Evolutionary conservation across 2,113 vertebrate genomes (phyloP).

Genomic region (Telmatochromis brichardi): DNA sequence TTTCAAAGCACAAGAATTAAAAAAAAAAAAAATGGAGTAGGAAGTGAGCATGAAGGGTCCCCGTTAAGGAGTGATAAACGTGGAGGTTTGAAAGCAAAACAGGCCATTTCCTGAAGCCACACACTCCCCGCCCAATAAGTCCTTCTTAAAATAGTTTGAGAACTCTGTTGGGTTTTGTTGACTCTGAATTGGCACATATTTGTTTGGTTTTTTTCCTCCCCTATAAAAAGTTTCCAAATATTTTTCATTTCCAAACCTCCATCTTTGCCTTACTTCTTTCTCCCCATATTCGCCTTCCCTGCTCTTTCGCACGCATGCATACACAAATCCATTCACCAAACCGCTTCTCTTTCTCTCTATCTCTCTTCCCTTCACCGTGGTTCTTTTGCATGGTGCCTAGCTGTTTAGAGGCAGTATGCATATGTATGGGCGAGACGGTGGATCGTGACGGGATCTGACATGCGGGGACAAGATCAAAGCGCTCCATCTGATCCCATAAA

Average conservation of each 20-base stretch:
- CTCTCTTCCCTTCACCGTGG: slow-evolving; percentile 14
- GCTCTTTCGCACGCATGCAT: not conserved
- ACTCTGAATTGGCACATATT: not conserved
- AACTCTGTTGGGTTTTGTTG: not conserved
- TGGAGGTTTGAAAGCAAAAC: not conserved
- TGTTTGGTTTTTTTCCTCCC: not conserved
- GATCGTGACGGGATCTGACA: slow-evolving; percentile 69
- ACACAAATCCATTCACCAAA: not conserved
- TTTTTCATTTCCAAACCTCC: not conserved
- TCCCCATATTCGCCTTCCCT: not conserved
- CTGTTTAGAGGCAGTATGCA: slow-evolving; percentile 66
- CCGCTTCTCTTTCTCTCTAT: not conserved
- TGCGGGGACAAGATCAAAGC: slow-evolving; percentile 71
- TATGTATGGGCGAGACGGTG: slow-evolving; percentile 69
- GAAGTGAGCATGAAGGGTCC: not conserved
- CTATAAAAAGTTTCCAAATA: not conserved
- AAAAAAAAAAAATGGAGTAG: not conserved
- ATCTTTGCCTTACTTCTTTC: not conserved
- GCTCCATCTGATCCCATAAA: slow-evolving; percentile 72
- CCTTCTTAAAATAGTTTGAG: not conserved
- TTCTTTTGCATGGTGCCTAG: slow-evolving; percentile 53
- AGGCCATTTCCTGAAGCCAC: not conserved
- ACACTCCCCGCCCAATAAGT: not conserved
- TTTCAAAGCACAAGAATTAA: not conserved
- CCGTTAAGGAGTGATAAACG: not conserved